Evolutionary conservation across 2,888 invertebrate species (phyloP), one percentile per base, ranked within the genome.

Genomic region (Magallana nippona): DNA sequence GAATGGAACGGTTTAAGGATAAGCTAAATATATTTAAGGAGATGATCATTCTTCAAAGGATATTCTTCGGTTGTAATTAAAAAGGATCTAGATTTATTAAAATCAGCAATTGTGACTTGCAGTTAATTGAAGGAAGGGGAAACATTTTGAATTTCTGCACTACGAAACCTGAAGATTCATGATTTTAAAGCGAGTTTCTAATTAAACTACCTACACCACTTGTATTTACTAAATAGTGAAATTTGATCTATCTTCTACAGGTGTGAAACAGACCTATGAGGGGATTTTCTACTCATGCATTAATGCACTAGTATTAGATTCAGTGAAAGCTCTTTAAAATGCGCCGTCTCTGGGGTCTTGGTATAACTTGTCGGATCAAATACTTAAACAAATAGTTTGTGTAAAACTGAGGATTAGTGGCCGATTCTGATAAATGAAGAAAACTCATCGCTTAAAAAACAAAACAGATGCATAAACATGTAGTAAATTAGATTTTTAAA

Each of bases 331-430:
- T 27, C 22, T 27, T 27, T 44, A 32, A 27, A 15, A 15, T 71
- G 32, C 22, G 32, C 17, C 13, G 22, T 32, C 32, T 15, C 32
- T 1, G 27, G 27, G 13, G 5, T 32, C 71, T 71, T 15, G 71
- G 71, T 32, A 71, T 32, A 32, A 71, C 71, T 27, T 27, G 71
- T 71, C 71, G 71, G 32, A 71, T 71, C 71, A 71, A 71, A 32
- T 11, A 71, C 71, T 32, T 71, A 27, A 0, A 71, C 71, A 71
- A 71, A 71, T 71, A 71, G 22, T 71, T 71, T 71, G 1, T 27
- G 71, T 71, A 71, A 15, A 27, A 60, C 22, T 27, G 32, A 13
- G 32, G 27, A 71, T 71, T 71, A 71, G 32, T 15, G 17, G 32
- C 27, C 19, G 15, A 71, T 27, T 22, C 32, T 27, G 22, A 13